Evolutionary conservation across 2,888 invertebrate genomes (phyloP).

Genomic region (Eristalinus sepulchralis): DNA sequence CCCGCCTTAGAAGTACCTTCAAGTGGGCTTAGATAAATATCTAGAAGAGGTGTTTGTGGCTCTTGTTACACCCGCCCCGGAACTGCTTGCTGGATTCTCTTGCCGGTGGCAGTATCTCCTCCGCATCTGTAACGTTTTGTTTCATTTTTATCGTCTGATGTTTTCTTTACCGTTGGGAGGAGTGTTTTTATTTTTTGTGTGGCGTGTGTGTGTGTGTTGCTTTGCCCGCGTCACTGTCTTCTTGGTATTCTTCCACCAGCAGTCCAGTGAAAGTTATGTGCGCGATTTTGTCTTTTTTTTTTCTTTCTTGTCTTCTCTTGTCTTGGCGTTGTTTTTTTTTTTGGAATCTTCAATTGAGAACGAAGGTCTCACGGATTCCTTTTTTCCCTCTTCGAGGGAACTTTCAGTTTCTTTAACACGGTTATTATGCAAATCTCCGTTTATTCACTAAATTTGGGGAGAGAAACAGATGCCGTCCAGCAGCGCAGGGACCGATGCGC

Average conservation of each 20-base stretch:
- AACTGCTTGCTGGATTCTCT: constrained; percentile 25
- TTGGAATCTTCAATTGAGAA: constrained; percentile 32
- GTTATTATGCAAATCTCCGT: constrained; percentile 64
- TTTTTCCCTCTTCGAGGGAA: constrained; percentile 20
- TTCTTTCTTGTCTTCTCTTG: background rate
- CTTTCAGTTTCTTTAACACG: constrained; percentile 61
- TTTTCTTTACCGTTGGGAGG: constrained; percentile 34
- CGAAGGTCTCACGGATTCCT: constrained; percentile 42
- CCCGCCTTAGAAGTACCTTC: constrained; percentile 31
- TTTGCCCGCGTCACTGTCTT: background rate
- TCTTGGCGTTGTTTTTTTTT: background rate
- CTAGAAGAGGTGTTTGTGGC: constrained; percentile 46
- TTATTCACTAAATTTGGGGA: constrained; percentile 35
- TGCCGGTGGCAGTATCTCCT: constrained; percentile 29
- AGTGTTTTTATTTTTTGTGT: constrained; percentile 21
- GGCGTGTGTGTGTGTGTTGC: constrained; percentile 9
- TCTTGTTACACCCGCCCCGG: constrained; percentile 2
- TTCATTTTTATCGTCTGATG: background rate
- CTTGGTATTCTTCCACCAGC: background rate
- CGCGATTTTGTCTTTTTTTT: constrained; percentile 29
- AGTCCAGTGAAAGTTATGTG: constrained; percentile 65
- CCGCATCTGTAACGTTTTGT: background rate
- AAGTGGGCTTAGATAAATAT: constrained; percentile 54
- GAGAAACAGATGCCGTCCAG: background rate
- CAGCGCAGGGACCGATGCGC: background rate